Percentiles rank a stretch among this genome's conserved stretches.
Evolutionary conservation across 2,888 invertebrate genomes (phyloP).

Genomic region (Sminthurides aquaticus): DNA sequence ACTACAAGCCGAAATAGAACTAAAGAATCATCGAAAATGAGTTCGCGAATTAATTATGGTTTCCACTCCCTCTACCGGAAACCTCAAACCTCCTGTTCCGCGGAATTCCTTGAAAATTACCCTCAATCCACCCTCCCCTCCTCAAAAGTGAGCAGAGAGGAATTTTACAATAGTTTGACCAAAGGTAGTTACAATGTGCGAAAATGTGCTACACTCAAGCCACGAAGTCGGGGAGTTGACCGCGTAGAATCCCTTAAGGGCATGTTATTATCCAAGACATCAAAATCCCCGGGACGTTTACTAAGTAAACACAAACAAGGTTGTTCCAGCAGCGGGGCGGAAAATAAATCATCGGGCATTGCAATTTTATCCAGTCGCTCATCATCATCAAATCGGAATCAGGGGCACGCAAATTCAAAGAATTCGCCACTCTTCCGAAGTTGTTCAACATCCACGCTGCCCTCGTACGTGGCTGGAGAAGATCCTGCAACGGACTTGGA

Average conservation of each 20-base stretch:
- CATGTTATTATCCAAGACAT: constrained; percentile 31
- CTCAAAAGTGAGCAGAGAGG: not conserved
- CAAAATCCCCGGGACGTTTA: constrained; percentile 28
- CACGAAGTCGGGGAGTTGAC: constrained; percentile 32
- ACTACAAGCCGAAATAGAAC: not conserved
- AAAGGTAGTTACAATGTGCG: constrained; percentile 22
- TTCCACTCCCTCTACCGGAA: constrained; percentile 26
- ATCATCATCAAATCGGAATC: constrained; percentile 13
- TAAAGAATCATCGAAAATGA: not conserved
- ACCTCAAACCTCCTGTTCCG: constrained; percentile 35
- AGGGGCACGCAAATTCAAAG: constrained; percentile 16
- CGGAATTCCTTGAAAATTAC: constrained; percentile 28
- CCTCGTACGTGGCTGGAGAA: constrained; percentile 66
- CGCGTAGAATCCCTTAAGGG: constrained; percentile 41
- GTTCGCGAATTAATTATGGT: not conserved
- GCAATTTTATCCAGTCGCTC: not conserved
- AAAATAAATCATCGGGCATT: not conserved
- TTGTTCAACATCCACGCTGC: constrained; percentile 68
- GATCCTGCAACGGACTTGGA: constrained; percentile 73
- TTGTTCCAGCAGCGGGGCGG: not conserved
- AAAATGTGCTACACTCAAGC: constrained; percentile 42
- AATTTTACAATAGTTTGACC: not conserved
- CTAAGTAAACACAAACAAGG: constrained; percentile 11
- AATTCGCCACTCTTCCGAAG: constrained; percentile 58
- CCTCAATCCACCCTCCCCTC: not conserved